phyloP scores from a whole-genome alignment of 2,113 vertebrate genomes.

The Uropsilus gracilis region DNA sequence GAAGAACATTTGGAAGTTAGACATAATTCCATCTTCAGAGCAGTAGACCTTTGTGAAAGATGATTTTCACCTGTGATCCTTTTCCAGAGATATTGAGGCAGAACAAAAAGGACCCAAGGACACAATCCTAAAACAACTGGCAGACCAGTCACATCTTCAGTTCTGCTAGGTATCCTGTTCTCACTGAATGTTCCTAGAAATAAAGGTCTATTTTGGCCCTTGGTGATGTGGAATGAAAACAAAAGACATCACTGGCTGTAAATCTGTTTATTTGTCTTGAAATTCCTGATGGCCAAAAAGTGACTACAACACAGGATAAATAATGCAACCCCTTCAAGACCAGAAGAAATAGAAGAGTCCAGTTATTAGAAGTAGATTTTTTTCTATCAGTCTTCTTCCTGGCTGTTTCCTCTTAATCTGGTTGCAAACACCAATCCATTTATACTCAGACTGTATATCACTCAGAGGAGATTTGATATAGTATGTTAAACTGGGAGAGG shows the following conservation, averaged over 20 bases:
- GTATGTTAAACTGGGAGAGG: background rate
- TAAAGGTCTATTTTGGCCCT: background rate
- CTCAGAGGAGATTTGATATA: background rate
- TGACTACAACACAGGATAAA: background rate
- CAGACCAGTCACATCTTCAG: background rate
- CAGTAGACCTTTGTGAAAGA: background rate
- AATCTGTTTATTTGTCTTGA: background rate
- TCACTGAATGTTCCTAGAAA: background rate
- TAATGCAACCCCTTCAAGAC: constrained; percentile 2
- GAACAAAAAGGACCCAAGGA: background rate
- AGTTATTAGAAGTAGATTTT: background rate
- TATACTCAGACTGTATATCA: background rate
- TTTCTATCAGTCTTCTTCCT: background rate
- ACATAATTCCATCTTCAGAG: background rate
- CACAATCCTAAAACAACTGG: background rate
- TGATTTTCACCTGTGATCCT: background rate
- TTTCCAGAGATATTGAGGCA: background rate
- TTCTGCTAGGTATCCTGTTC: background rate
- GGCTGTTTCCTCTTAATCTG: background rate
- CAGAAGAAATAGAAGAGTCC: background rate
- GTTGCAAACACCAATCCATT: background rate
- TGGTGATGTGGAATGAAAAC: background rate
- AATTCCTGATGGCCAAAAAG: background rate
- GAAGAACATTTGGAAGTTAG: background rate
- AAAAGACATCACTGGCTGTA: background rate